Evolutionary conservation across 2,888 invertebrate genomes (phyloP), one percentile per base, ranked within the genome.

Genomic region (Apodemia hepburni): DNA sequence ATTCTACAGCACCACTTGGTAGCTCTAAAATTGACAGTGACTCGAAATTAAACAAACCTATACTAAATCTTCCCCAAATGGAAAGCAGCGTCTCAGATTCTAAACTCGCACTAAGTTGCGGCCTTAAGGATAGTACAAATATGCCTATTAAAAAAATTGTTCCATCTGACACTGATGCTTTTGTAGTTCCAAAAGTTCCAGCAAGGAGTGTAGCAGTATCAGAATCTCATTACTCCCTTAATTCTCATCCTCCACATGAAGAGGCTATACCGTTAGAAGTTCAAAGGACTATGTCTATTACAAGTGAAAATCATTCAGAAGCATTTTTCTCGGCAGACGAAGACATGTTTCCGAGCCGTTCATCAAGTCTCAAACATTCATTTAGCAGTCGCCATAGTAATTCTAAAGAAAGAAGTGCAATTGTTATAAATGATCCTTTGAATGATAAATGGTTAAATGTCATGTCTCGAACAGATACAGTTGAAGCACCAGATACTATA

Each of bases 281-380:
- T 0, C 96, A 97, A 82, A 92, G 97, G 73, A 97, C 97, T 0
- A 95, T 96, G 76, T 97, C 97, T 0, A 94, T 97, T 79, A 96
- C 96, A 1, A 97, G 97, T 66, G 97, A 97, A 81, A 97, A 97
- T 81, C 97, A 96, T 73, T 97, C 97, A 0, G 98, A 98, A 84
- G 95, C 96, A 61, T 98, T 98, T 85, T 98, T 97, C 80, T 98
- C 98, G 0, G 98, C 98, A 0, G 98, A 98, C 76, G 98, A 98
- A 84, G 98, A 98, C 72, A 93, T 96, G 73, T 93, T 93, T 70
- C 94, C 93, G 29, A 95, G 95, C 72, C 88, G 94, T 12, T 94
- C 94, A 22, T 95, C 95, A 0, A 95, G 95, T 71, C 81, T 95
- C 61, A 92, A 94, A 65, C 94, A 95, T 79, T 95, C 95, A 0